These are phyloP conservation scores for Eulimnadia texana DNA, from an alignment of 1,140 invertebrate genomes.

Conservation along the genomic window DNA sequence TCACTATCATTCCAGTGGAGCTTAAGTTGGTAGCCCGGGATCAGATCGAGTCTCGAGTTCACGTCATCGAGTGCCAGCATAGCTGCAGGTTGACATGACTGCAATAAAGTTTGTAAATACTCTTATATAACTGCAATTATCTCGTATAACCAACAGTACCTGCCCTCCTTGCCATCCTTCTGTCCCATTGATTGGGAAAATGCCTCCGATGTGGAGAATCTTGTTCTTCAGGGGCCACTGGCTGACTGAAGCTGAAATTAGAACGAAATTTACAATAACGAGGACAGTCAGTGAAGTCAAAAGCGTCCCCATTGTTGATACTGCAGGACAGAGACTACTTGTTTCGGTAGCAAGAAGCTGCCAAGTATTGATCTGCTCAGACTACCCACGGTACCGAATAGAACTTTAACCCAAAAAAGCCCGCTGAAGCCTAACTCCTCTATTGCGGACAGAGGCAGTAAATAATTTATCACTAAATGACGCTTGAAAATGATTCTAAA, in stretches of 20 bases:
- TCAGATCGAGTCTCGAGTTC: conserved; percentile 71
- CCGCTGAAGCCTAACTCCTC: too few relatives aligned
- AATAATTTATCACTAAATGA: too few relatives aligned
- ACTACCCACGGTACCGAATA: too few relatives aligned
- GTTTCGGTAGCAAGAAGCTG: too few relatives aligned
- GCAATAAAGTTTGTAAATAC: neutral
- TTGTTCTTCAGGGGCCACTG: conserved; percentile 28
- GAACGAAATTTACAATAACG: neutral
- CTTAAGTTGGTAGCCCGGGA: conserved; percentile 79
- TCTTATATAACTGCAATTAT: neutral
- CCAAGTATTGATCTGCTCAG: too few relatives aligned
- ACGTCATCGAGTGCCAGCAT: conserved; percentile 90
- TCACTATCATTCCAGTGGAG: conserved; percentile 95
- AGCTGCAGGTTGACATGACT: conserved; percentile 86
- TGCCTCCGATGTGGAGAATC: conserved; percentile 88
- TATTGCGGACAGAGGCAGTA: too few relatives aligned
- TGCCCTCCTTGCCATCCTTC: conserved; percentile 92
- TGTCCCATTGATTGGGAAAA: conserved; percentile 88
- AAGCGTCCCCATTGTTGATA: neutral
- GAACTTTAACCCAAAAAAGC: too few relatives aligned
- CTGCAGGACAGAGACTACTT: too few relatives aligned
- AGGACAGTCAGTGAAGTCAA: neutral
- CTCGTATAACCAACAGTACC: conserved; percentile 26
- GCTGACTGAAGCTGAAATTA: neutral
- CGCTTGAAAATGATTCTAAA: too few relatives aligned